These are phyloP conservation scores for Eumerus sabulonum DNA, from an alignment of 2,888 invertebrate genomes.

Conservation along the genomic window DNA sequence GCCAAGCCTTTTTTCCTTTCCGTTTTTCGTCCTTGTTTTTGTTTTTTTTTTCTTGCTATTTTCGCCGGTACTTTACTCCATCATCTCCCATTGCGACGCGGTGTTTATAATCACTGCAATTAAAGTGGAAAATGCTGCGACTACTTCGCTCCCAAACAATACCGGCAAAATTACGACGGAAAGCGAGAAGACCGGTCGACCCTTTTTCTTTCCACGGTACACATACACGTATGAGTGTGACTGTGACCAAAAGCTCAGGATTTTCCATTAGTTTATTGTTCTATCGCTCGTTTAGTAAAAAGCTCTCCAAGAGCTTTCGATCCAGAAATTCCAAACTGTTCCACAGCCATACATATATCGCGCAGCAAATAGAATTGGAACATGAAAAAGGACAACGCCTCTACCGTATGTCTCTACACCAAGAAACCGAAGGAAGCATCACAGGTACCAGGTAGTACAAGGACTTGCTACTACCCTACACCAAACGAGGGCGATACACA, in stretches of 20 bases:
- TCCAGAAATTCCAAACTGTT: slow-evolving; percentile 28
- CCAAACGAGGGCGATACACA: too few relatives aligned
- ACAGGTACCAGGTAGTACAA: background rate
- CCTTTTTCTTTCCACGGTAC: background rate
- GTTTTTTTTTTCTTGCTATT: background rate
- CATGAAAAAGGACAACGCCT: slow-evolving; percentile 68
- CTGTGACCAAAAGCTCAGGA: slow-evolving; percentile 4
- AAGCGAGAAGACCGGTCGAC: slow-evolving; percentile 14
- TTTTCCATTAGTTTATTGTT: too few relatives aligned
- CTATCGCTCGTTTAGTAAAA: too few relatives aligned
- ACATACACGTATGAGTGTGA: background rate
- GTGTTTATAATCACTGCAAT: slow-evolving; percentile 64
- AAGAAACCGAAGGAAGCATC: slow-evolving; percentile 30
- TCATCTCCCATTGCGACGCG: slow-evolving; percentile 43
- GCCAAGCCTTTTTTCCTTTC: slow-evolving; percentile 46
- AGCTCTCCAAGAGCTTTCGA: slow-evolving; percentile 23
- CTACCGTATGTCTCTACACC: slow-evolving; percentile 56
- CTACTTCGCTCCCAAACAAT: slow-evolving; percentile 43
- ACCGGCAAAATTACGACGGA: slow-evolving; percentile 52
- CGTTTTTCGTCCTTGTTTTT: background rate
- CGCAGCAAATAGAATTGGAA: slow-evolving; percentile 34
- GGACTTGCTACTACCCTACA: slow-evolving; percentile 14
- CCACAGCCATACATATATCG: background rate
- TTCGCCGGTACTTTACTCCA: background rate
- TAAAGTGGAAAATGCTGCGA: slow-evolving; percentile 29